Conservation (phyloP, 2,888 invertebrate species). For the Thyatira batis region DNA sequence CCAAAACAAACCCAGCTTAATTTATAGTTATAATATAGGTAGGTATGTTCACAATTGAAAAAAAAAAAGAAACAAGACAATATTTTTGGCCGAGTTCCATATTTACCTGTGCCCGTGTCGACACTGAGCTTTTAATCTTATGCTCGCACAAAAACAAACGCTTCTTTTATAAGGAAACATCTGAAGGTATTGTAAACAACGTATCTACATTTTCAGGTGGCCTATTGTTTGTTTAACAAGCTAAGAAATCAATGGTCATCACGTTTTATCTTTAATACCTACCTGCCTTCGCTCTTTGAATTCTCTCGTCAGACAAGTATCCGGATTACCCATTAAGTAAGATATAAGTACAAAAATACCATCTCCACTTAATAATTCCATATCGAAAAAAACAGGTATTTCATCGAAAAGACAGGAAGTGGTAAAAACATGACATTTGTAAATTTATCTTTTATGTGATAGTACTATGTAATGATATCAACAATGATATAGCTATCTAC, state of each 20-base stretch:
- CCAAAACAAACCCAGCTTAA: conserved; percentile 46
- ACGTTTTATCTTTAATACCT: too few species aligned
- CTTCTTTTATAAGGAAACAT: neutral
- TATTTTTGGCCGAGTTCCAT: conserved; percentile 44
- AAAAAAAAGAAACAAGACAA: conserved; percentile 46
- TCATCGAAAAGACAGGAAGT: too few species aligned
- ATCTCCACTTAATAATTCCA: too few species aligned
- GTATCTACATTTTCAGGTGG: neutral
- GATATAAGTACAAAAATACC: too few species aligned
- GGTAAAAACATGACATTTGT: too few species aligned
- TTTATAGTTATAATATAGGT: conserved; percentile 40
- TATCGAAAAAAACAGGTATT: too few species aligned
- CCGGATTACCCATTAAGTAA: neutral
- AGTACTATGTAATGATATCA: too few species aligned
- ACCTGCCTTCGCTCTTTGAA: neutral
- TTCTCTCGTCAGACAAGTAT: neutral
- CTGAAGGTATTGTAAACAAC: neutral
- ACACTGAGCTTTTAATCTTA: neutral
- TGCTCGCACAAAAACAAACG: neutral
- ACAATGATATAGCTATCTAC: too few species aligned
- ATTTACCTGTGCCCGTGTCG: conserved; percentile 20
- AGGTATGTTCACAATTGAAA: too few species aligned
- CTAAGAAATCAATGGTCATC: too few species aligned
- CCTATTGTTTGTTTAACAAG: neutral
- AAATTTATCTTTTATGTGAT: too few species aligned